A percentile compares a stretch with the other conserved stretches of the same genome.
phyloP scores from a whole-genome alignment of 2,888 invertebrate species.

The Lepidochitona cinerea region DNA sequence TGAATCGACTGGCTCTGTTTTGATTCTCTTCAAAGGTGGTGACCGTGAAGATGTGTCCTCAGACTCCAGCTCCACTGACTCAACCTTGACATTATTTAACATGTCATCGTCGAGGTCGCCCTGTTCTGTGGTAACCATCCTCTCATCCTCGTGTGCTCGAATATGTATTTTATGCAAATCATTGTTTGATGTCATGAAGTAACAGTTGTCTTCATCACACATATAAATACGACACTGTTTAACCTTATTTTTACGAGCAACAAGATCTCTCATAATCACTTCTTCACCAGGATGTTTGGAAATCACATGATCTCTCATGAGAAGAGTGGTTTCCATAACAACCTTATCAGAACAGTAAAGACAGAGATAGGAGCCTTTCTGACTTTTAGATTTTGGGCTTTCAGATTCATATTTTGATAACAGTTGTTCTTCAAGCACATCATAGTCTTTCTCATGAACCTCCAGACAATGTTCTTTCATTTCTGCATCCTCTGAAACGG shows the following conservation, averaged over 20 bases:
- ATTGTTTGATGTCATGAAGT: conserved; percentile 1
- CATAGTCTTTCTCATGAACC: neutral
- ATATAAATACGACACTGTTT: neutral
- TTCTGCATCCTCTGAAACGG: neutral
- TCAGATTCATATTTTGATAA: neutral
- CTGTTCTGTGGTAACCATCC: too few relatives aligned
- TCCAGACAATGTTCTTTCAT: neutral
- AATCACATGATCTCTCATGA: neutral
- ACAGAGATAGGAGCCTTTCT: neutral
- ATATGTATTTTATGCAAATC: too few relatives aligned
- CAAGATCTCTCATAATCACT: neutral
- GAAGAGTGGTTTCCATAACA: neutral
- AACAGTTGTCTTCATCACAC: neutral
- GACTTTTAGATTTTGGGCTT: neutral
- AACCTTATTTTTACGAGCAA: neutral
- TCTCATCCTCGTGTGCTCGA: too few relatives aligned
- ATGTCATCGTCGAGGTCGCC: too few relatives aligned
- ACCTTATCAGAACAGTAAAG: neutral
- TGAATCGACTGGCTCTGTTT: too few relatives aligned
- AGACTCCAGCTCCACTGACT: too few relatives aligned
- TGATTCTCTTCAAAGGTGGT: too few relatives aligned
- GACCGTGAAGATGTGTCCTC: too few relatives aligned
- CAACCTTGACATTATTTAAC: too few relatives aligned
- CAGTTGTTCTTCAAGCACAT: neutral
- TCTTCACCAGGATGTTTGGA: neutral